Base-by-base conservation (phyloP, 2,888 invertebrate genomes). In the Cosmia trapezina region DNA sequence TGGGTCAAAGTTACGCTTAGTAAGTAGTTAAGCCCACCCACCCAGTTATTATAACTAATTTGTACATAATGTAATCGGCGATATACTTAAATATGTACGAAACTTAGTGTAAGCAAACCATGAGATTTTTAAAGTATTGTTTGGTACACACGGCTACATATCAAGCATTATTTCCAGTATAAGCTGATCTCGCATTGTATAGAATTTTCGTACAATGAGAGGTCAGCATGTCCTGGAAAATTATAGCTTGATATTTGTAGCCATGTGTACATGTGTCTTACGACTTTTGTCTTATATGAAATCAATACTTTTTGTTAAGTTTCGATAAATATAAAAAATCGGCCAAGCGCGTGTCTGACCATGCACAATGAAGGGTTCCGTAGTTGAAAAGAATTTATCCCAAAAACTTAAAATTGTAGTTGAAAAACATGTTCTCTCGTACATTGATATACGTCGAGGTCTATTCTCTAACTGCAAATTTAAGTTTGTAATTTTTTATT, bases 51-150 rank as follows among this genome's bases (percentile, higher is more conserved):
- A 61, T 73, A 49, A 67, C 72, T 81, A 71, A 83, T 79, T 84
- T 87, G 85, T 88, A 86, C 68, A 80, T 83, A 83, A 53, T 78
- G n/a, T 63, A 60, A 54, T 66, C 28, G 73, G 80, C 65, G 43
- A 47, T 70, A 65, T 79, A 86, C 78, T 83, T 86, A 78, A 78
- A 49, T 77, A 53, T 77, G 51, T 76, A 78, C 14, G 22, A 41
- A 60, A 60, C 37, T 41, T 75, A 81, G 45, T 67, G 22, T 86
- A 78, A 77, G 80, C 43, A 59, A 80, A 78, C 60, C 22, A 76
- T 85, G 80, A 84, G 85, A 86, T 85, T 81, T 75, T 68, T 17
- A 22, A 70, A 33, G 28, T 74, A 53, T 69, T 69, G 12, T 77
- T 70, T 0, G 28, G 59, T 41, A 60, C 37, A 74, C 37, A 37